These are phyloP conservation scores for Fregata magnificens DNA, from an alignment of 2,113 vertebrate genomes.

Conservation along the genomic window DNA sequence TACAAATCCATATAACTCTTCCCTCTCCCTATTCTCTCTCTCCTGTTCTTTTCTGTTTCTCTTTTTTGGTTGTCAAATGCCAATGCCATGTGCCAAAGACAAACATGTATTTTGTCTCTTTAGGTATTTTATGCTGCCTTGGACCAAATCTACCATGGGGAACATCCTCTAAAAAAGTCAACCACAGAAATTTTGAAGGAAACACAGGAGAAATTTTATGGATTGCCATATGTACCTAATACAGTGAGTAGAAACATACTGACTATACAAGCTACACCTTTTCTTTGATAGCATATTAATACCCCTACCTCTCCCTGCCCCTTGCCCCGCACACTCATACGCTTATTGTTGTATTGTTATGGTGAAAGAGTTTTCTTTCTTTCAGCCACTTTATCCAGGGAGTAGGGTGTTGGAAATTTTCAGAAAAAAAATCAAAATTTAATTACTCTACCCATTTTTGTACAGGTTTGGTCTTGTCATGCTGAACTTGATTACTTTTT, in stretches of 20 bases:
- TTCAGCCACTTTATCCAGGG: background rate
- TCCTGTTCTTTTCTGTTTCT: background rate
- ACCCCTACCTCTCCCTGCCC: background rate
- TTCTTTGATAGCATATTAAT: background rate
- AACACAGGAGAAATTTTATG: conserved; percentile 90
- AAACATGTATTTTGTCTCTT: background rate
- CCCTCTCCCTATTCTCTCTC: background rate
- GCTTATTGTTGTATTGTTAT: background rate
- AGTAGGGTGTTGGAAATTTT: background rate
- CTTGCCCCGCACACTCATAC: background rate
- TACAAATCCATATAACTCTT: background rate
- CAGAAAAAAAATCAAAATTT: background rate
- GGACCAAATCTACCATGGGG: conserved; percentile 94
- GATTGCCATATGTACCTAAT: conserved; percentile 86
- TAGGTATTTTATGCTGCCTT: conserved; percentile 94
- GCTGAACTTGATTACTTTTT: background rate
- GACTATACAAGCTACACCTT: background rate
- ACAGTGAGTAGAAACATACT: conserved; percentile 82
- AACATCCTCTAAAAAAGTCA: conserved; percentile 81
- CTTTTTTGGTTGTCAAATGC: background rate
- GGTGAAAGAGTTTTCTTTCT: background rate
- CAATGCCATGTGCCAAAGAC: background rate
- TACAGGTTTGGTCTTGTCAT: background rate
- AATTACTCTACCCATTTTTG: background rate
- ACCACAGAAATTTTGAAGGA: conserved; percentile 93